phyloP scores from a whole-genome alignment of 2,888 invertebrate genomes.

The Anaspis maculata region DNA sequence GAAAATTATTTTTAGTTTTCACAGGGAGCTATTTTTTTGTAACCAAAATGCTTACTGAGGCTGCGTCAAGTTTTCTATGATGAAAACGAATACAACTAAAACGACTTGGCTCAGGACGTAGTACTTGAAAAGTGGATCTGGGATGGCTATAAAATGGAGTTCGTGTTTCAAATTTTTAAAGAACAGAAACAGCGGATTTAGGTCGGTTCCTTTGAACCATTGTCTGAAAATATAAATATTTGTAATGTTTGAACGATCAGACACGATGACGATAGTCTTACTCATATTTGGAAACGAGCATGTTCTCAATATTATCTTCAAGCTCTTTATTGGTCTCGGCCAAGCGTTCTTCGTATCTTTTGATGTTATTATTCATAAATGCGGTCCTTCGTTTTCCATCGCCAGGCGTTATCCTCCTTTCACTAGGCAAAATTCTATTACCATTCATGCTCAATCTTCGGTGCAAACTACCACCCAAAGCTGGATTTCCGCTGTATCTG shows the following conservation, averaged over 20 bases:
- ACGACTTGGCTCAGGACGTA: constrained; percentile 57
- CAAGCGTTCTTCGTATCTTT: constrained; percentile 57
- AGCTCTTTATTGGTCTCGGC: constrained; percentile 67
- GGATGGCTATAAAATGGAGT: constrained; percentile 60
- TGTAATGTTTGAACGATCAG: too few species aligned
- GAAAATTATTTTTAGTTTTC: constrained; percentile 13
- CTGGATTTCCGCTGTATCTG: constrained; percentile 18
- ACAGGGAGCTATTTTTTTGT: constrained; percentile 3
- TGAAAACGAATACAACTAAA: constrained; percentile 50
- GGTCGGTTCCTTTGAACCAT: constrained; percentile 53
- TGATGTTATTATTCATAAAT: constrained; percentile 61
- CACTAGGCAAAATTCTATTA: constrained; percentile 16
- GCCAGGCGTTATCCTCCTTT: constrained; percentile 22
- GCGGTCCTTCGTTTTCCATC: constrained; percentile 48
- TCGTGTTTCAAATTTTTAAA: constrained; percentile 61
- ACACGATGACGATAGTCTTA: constrained; percentile 39
- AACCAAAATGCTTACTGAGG: constrained; percentile 37
- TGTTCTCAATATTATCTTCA: constrained; percentile 70
- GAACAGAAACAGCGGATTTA: constrained; percentile 53
- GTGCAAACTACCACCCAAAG: too few species aligned
- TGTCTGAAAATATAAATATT: constrained; percentile 62
- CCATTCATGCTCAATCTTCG: constrained; percentile 8
- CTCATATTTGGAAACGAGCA: constrained; percentile 76
- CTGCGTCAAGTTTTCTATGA: constrained; percentile 54
- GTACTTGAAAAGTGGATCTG: constrained; percentile 80